Base-by-base conservation (phyloP, 1,140 invertebrate species). In the Rhopalosiphum maidis region DNA sequence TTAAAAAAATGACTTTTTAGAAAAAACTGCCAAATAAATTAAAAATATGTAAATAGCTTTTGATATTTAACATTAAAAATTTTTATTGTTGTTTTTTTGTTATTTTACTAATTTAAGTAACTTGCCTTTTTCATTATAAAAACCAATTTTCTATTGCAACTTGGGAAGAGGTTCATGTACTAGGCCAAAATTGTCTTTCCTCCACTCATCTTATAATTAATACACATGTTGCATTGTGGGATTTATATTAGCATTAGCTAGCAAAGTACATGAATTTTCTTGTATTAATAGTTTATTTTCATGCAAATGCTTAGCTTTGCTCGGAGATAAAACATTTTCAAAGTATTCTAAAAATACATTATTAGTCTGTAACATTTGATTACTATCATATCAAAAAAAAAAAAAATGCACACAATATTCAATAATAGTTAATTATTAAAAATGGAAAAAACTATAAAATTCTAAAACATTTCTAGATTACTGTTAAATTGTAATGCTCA, bases 241-340 rank as follows among this genome's bases (percentile, higher is more conserved):
- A 55, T 90, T 90, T 60, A 90, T 90, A 54, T 48, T 37, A 60
- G 88, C 30, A 90, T 90, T 90, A 90, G 88, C 88, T 60, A 90
- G 51, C 88, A 90, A 90, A 54, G 46, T 35, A 54, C 88, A 90
- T 90, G 88, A 37, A 37, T 90, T 55, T 90, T 55, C 46, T 54
- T 90, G 88, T 6, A 90, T 6, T 37, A 90, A 23, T 60, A 90
- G 51, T 23, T 90, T 90, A 23, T 54, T 90, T 90, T 90, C 88
- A 90, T 90, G 88, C 21, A 90, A 60, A 90, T 55, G 88, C 22
- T 37, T 90, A 35, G 88, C 88, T 54, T 90, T 51, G 51, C 51
- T 90, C 60, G 88, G 30, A 90, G 51, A 43, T 37, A 60, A 54
- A 23, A 51, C n/a, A 60, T 90, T 54, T 54, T 90, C n/a, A 90